A percentile compares a stretch with the other conserved stretches of the same genome.
phyloP scores from a whole-genome alignment of 2,888 invertebrate genomes.

The Bombyx huttoni region DNA sequence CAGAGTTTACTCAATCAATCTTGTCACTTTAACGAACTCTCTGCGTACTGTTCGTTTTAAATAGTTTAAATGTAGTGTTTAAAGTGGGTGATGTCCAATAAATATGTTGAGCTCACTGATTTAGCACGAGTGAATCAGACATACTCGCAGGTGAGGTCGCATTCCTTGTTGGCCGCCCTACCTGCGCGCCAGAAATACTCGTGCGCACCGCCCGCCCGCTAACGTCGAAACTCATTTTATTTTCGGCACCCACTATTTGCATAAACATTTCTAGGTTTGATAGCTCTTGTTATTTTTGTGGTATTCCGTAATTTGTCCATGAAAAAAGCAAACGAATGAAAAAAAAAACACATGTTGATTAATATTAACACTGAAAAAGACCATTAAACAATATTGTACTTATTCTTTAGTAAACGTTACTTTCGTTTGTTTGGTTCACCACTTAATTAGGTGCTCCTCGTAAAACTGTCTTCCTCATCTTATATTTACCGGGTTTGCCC shows the following conservation, averaged over 20 bases:
- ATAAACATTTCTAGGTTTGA: slow-evolving; percentile 27
- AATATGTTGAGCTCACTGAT: slow-evolving; percentile 56
- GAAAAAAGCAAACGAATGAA: neutral
- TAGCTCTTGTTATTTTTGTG: slow-evolving; percentile 21
- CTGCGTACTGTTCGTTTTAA: slow-evolving; percentile 10
- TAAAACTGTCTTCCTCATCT: slow-evolving; percentile 74
- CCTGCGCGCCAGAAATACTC: slow-evolving; percentile 67
- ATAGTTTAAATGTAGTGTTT: slow-evolving; percentile 24
- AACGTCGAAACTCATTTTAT: slow-evolving; percentile 33
- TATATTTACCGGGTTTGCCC: slow-evolving; percentile 73
- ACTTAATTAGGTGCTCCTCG: slow-evolving; percentile 71
- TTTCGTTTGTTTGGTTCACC: slow-evolving; percentile 65
- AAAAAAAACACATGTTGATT: neutral
- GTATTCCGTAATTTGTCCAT: neutral
- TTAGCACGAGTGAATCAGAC: slow-evolving; percentile 64
- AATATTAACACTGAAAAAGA: neutral
- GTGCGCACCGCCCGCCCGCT: slow-evolving; percentile 39
- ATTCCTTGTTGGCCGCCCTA: slow-evolving; percentile 59
- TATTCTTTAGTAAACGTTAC: slow-evolving; percentile 54
- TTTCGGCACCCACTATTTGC: slow-evolving; percentile 29
- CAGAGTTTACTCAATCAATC: slow-evolving; percentile 1
- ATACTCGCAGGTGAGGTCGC: slow-evolving; percentile 64
- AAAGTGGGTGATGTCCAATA: slow-evolving; percentile 39
- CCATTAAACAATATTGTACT: slow-evolving; percentile 13
- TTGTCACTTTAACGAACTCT: neutral